Evolutionary conservation across 2,888 invertebrate genomes (phyloP), one percentile per base, ranked within the genome.

Genomic region (Hydrotaea cyrtoneurina): DNA sequence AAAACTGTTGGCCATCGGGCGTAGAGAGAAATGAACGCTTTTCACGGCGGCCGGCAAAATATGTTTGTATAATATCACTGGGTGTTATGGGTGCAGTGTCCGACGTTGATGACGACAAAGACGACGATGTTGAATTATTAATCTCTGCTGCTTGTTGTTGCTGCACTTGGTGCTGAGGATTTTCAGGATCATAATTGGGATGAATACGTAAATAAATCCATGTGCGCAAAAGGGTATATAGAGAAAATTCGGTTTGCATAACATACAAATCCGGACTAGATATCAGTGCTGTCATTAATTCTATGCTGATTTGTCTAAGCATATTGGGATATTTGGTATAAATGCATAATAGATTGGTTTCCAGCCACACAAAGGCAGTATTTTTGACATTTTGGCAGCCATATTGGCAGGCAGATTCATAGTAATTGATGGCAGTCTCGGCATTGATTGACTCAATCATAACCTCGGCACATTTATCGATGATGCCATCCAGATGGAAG

Each of bases 171-270:
- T 88, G 88, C 8, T 89, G 88, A 0, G 88, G 88, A 83, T 90
- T 88, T 19, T 90, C 91, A n/a, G 93, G 93, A 87, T 92, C 91
- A 89, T 93, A 93, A 0, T 90, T 87, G 2, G 93, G 93, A 90
- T 94, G 93, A 66, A 94, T 88, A 82, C 93, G 93, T 66, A 95
- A 88, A 87, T 94, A 95, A 88, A 95, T 93, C 96, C 96, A 96
- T 88, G 94, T 94, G 88, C 96, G 94, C 21, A 96, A 90, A 90
- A 96, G 92, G 69, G 95, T 94, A 87, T 96, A 96, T 55, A 96
- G 92, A 43, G 96, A 95, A 91, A 96, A 96, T 92, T 96, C 96
- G 0, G 96, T 96, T 92, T 96, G 96, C 93, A 96, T 94, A 1
- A 96, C 96, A 89, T 95, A 95, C 81, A 96, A 92, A 87, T 95